Percentiles rank a stretch among this genome's conserved stretches.
Conservation (phyloP, 1,140 invertebrate species). For the Adoxophyes honmai region DNA sequence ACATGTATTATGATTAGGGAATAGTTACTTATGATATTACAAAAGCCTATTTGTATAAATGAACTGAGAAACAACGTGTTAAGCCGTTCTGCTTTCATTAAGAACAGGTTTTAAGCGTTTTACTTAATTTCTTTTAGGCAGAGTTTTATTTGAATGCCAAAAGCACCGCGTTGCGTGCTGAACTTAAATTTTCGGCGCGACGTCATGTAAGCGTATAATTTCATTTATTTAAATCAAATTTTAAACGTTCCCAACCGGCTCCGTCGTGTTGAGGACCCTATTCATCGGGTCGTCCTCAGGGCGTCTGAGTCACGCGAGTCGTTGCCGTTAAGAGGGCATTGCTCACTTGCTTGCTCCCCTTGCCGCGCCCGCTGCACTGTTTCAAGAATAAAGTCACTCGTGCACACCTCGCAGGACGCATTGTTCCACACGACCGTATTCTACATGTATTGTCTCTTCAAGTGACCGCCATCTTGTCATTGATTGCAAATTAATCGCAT, state of each 20-base stretch:
- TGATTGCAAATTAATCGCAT: constrained; percentile 52
- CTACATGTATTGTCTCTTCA: constrained; percentile 51
- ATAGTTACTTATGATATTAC: too few species aligned
- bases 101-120: too few species aligned
- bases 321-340: constrained; percentile 72
- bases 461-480: constrained; percentile 47
- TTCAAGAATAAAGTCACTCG: constrained; percentile 45
- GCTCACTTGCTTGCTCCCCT: constrained; percentile 63
- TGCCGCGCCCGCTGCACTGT: constrained; percentile 39
- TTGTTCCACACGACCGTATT: constrained; percentile 61
- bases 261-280: constrained; percentile 66
- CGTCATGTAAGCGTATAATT: background rate
- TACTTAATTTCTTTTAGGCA: too few species aligned
- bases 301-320: constrained; percentile 66
- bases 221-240: too few species aligned
- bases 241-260: background rate
- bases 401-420: constrained; percentile 48
- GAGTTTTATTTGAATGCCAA: too few species aligned
- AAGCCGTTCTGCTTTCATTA: too few species aligned
- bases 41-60: too few species aligned
- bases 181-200: background rate
- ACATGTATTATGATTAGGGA: too few species aligned
- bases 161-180: too few species aligned
- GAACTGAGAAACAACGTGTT: too few species aligned
- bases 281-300: constrained; percentile 68